Conservation (phyloP, 2,113 vertebrate species). For the Nerophis ophidion region DNA sequence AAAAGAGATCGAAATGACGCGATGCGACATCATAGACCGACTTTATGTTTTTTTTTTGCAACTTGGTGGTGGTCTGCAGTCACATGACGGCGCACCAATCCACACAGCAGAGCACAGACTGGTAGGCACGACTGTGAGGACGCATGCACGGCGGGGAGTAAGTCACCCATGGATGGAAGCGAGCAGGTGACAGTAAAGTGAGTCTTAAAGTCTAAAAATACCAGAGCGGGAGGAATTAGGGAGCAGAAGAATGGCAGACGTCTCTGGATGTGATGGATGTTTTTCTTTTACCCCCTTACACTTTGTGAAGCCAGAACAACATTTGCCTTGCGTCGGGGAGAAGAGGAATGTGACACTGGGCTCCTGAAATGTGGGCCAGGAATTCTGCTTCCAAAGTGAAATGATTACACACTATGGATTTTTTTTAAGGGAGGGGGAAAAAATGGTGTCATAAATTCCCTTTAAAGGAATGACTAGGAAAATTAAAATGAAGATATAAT, state of each 20-base stretch:
- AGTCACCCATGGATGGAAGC: conserved; percentile 31
- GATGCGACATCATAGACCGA: no score
- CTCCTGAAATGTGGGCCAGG: no score
- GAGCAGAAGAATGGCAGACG: conserved; percentile 15
- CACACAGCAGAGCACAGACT: conserved; percentile 26
- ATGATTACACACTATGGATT: no score
- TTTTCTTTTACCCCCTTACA: neutral
- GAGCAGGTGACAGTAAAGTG: conserved; percentile 60
- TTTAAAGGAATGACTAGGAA: no score
- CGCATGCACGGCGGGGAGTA: no score
- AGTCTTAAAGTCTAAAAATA: conserved; percentile 46
- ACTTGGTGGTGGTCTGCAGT: conserved; percentile 43
- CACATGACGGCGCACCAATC: conserved; percentile 29
- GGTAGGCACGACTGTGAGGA: conserved; percentile 31
- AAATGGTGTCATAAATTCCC: no score
- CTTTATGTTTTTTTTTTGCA: conserved; percentile 23
- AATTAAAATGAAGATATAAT: no score
- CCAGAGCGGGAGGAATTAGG: conserved; percentile 19
- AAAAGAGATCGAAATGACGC: no score
- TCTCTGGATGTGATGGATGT: conserved; percentile 36
- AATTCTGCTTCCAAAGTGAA: no score
- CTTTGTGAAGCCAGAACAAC: conserved; percentile 2
- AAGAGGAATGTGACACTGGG: neutral
- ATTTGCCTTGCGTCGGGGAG: neutral
- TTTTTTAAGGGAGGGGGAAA: no score